phyloP scores from a whole-genome alignment of 2,797 vertebrate species.

The Gambusia yucatana region DNA sequence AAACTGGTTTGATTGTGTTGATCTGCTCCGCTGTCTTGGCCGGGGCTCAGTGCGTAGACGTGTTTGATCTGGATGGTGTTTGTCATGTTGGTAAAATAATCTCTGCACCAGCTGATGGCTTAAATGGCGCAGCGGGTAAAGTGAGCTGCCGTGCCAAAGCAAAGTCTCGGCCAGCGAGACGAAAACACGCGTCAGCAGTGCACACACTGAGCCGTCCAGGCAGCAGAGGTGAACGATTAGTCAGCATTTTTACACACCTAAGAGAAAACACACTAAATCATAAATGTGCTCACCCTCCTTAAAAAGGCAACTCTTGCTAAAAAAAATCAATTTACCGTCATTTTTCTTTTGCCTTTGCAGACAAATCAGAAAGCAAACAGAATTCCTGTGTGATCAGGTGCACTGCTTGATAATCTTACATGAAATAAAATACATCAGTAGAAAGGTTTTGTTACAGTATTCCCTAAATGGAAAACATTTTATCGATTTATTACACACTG shows the following conservation, averaged over 20 bases:
- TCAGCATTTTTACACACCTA: slow-evolving; percentile 28
- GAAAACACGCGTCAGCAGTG: slow-evolving; percentile 14
- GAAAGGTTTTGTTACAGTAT: background rate
- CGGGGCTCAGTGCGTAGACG: slow-evolving; percentile 46
- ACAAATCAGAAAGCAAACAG: background rate
- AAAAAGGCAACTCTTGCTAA: slow-evolving; percentile 5
- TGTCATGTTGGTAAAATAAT: slow-evolving; percentile 68
- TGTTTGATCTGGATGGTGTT: slow-evolving; percentile 66
- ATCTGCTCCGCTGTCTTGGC: slow-evolving; percentile 41
- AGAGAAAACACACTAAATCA: slow-evolving; percentile 28
- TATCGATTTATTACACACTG: background rate
- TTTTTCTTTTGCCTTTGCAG: slow-evolving; percentile 11
- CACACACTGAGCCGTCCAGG: slow-evolving; percentile 15
- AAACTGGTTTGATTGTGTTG: slow-evolving; percentile 28
- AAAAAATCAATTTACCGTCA: slow-evolving; percentile 6
- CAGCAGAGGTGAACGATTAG: slow-evolving; percentile 29
- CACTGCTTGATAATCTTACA: background rate
- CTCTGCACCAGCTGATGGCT: slow-evolving; percentile 62
- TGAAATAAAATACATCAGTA: background rate
- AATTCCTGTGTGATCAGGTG: background rate
- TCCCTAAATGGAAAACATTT: background rate
- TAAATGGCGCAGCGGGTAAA: slow-evolving; percentile 55
- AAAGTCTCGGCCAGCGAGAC: slow-evolving; percentile 30
- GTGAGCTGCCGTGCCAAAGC: slow-evolving; percentile 40
- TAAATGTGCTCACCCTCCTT: background rate